Percentiles rank a stretch among this genome's conserved stretches.
Evolutionary conservation across 2,113 vertebrate species (phyloP).

Genomic region (Lathamus discolor): DNA sequence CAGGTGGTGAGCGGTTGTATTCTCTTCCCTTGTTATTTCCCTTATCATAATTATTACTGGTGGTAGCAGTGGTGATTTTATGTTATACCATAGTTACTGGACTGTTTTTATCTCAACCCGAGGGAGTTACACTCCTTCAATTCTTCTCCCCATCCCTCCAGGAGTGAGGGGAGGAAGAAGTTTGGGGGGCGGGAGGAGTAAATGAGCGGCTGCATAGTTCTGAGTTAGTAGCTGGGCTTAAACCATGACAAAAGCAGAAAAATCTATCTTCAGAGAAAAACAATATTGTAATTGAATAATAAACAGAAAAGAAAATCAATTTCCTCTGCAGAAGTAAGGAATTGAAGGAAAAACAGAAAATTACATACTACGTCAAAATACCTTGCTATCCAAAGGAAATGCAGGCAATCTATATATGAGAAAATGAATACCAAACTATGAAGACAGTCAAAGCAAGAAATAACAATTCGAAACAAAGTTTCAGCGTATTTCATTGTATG

Average conservation of each 20-base stretch:
- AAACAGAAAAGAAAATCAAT: conserved; percentile 64
- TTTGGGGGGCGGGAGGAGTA: no score
- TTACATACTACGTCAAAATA: conserved; percentile 38
- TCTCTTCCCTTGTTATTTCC: no score
- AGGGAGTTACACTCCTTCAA: no score
- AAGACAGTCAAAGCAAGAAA: not conserved
- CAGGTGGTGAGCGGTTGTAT: no score
- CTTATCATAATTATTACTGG: no score
- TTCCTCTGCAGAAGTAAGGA: conserved; percentile 59
- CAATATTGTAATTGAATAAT: conserved; percentile 69
- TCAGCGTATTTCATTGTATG: not conserved
- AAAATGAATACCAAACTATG: conserved; percentile 15
- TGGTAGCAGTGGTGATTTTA: no score
- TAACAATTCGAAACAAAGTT: not conserved
- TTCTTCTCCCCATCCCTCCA: no score
- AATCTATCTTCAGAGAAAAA: conserved; percentile 61
- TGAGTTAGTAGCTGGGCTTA: no score
- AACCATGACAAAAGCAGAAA: conserved; percentile 8
- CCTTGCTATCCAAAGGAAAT: conserved; percentile 38
- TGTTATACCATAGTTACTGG: no score
- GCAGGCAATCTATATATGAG: not conserved
- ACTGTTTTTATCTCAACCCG: no score
- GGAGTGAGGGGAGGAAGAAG: no score
- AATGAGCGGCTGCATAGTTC: no score
- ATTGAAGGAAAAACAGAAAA: conserved; percentile 54